A percentile compares a stretch with the other conserved stretches of the same genome.
phyloP scores from a whole-genome alignment of 2,888 invertebrate genomes.

The Neoaliturus tenellus region DNA sequence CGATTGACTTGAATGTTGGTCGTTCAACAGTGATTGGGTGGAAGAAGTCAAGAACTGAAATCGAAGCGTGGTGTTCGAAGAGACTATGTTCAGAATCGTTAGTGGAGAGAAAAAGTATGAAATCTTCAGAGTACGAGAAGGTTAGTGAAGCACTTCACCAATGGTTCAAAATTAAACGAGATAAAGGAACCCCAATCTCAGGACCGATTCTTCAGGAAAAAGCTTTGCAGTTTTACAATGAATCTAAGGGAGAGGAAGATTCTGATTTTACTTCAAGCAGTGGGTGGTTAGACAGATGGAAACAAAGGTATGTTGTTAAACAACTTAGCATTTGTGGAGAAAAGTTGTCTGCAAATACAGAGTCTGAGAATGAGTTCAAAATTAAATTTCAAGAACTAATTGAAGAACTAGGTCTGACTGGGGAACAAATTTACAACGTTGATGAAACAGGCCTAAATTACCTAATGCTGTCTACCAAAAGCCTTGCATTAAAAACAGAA shows the following conservation, averaged over 20 bases:
- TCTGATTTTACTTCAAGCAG: constrained; percentile 47
- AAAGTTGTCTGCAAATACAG: constrained; percentile 53
- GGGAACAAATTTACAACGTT: not conserved
- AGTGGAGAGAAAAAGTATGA: constrained; percentile 61
- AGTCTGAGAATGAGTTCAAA: too few relatives aligned
- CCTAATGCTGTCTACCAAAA: constrained; percentile 42
- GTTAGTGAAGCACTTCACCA: constrained; percentile 56
- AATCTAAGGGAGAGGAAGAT: too few relatives aligned
- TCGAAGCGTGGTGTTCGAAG: constrained; percentile 41
- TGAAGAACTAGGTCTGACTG: not conserved
- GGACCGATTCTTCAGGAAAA: constrained; percentile 58
- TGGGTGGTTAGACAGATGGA: constrained; percentile 52
- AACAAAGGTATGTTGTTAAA: constrained; percentile 5
- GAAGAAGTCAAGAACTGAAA: constrained; percentile 52
- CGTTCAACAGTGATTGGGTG: constrained; percentile 48
- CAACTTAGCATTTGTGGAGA: constrained; percentile 25
- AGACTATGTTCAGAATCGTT: too few relatives aligned
- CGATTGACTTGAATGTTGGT: constrained; percentile 38
- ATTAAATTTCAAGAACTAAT: constrained; percentile 5
- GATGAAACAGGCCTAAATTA: constrained; percentile 43
- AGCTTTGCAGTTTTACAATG: too few relatives aligned
- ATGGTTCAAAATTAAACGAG: constrained; percentile 59
- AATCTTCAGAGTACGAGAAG: constrained; percentile 53
- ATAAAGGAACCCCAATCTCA: constrained; percentile 59
- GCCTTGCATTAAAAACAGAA: constrained; percentile 38